Conservation (phyloP, 2,797 vertebrate species). For the Simalia tracyae region DNA sequence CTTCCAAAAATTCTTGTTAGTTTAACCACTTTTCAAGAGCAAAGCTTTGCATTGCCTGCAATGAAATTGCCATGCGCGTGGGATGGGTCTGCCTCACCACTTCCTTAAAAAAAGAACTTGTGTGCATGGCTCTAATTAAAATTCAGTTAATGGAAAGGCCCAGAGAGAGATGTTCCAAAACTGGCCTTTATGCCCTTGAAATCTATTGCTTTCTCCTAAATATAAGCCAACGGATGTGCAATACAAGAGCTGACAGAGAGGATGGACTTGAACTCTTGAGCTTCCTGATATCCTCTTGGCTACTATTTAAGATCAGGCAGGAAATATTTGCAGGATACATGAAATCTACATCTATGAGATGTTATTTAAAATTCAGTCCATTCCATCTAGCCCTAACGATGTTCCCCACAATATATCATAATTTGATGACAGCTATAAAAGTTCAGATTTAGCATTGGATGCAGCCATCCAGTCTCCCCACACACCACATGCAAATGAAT, state of each 20-base stretch:
- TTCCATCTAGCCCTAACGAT: constrained; percentile 50
- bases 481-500: constrained; percentile 62
- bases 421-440: constrained; percentile 69
- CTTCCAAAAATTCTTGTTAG: not conserved
- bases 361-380: constrained; percentile 65
- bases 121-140: not conserved
- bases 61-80: not conserved
- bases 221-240: constrained; percentile 10
- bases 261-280: constrained; percentile 23
- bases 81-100: not conserved
- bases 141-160: not conserved
- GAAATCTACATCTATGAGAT: constrained; percentile 57
- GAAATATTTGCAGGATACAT: not conserved
- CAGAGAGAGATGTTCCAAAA: not conserved
- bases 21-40: not conserved
- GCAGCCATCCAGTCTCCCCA: constrained; percentile 41
- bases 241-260: not conserved
- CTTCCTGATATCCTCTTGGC: constrained; percentile 31
- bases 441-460: constrained; percentile 51
- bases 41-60: not conserved
- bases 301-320: constrained; percentile 25
- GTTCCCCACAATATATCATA: constrained; percentile 67
- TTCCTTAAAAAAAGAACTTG: not conserved
- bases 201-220: not conserved
- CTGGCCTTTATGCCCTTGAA: constrained; percentile 19